A percentile compares a stretch with the other conserved stretches of the same genome.
Conservation (phyloP, 2,797 vertebrate species). For the Clarias platycephalus region DNA sequence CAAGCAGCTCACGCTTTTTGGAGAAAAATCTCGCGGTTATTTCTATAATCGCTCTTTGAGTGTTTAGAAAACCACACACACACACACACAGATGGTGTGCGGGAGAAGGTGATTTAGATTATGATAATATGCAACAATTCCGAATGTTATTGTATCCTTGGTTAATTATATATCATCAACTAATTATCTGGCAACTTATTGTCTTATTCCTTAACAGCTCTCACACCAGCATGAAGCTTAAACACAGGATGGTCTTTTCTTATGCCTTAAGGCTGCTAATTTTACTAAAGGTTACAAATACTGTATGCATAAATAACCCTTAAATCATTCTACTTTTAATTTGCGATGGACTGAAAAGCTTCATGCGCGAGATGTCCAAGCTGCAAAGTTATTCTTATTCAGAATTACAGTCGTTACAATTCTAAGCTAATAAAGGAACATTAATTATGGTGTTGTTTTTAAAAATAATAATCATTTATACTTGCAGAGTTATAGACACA, state of each 20-base stretch:
- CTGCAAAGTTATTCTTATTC: background rate
- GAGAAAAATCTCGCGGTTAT: slow-evolving; percentile 17
- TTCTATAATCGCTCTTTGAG: background rate
- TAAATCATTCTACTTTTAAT: background rate
- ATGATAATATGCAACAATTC: too few relatives aligned
- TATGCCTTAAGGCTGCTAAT: background rate
- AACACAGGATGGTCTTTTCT: too few relatives aligned
- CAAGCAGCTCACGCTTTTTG: slow-evolving; percentile 28
- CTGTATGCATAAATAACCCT: background rate
- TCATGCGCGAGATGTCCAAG: background rate
- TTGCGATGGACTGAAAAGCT: background rate
- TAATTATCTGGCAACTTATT: background rate
- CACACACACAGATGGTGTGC: background rate
- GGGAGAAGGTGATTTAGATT: background rate
- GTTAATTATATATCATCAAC: background rate
- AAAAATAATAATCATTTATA: background rate
- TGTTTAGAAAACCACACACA: background rate
- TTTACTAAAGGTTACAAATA: background rate
- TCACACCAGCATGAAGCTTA: too few relatives aligned
- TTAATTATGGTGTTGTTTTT: background rate
- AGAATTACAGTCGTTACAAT: background rate
- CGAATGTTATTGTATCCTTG: background rate
- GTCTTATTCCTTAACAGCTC: background rate
- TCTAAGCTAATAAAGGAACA: background rate
- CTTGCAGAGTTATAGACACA: background rate